Base-by-base conservation (phyloP, 2,888 invertebrate species). In the Drosophila quinaria region DNA sequence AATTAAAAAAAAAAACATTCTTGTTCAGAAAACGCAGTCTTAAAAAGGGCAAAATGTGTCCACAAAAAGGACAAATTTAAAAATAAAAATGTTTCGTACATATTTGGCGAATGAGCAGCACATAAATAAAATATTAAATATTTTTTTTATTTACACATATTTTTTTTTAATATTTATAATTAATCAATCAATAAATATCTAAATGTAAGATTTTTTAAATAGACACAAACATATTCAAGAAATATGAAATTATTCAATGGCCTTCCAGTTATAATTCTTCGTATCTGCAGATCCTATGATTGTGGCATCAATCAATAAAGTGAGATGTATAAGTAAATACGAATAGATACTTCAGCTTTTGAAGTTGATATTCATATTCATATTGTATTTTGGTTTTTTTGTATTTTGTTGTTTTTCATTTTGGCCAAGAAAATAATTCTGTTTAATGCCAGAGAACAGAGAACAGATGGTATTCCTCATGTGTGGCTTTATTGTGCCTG, bases 381-480 rank as follows among this genome's bases (percentile, higher is more conserved):
- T 29, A 64, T 50, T 50, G 52, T 62, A 25, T 35, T 46, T 54
- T 47, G 13, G 41, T 52, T 31, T 50, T 51, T 44, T 39, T 35
- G 60, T 49, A n/a, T 15, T 42, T 65, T 46, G 41, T 47, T 29
- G 15, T 55, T 78, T 56, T 67, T 42, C 33, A 22, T 39, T 46
- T 55, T 63, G 19, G 47, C 55, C 79, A 73, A 37, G 75, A 78
- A 68, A 81, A 81, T 73, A 82, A 81, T 85, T 79, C 68, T 74
- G 71, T 85, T 78, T 78, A 50, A 69, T 81, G 55, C 58, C 52
- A 71, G 70, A 35, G 29, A 31, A 15, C 25, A 25, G 25, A 5
- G 25, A 29, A 29, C 83, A 83, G 87, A 85, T 83, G 83, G 81
- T 83, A 83, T 83, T 75, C 76, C 81, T 85, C 85, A 73, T 80